phyloP scores from a whole-genome alignment of 1,140 invertebrate species.

The Bombus waltoni region DNA sequence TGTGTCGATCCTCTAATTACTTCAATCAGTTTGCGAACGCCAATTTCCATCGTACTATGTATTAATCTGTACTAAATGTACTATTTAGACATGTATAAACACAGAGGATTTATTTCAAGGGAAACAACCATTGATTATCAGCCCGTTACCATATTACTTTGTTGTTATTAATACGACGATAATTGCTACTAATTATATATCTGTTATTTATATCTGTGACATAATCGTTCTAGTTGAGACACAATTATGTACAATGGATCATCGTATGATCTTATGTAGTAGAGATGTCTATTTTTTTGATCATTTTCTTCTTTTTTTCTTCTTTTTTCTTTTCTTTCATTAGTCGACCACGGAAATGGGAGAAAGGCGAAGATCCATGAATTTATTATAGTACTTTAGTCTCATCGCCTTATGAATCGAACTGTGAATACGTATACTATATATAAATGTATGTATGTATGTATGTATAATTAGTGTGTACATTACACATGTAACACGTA shows the following conservation, averaged over 20 bases:
- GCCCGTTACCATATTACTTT: neutral
- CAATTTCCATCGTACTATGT: neutral
- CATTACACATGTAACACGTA: conserved; percentile 16
- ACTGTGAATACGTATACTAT: conserved; percentile 37
- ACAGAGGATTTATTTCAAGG: neutral
- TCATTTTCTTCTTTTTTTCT: neutral
- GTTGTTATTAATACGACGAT: neutral
- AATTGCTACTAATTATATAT: neutral
- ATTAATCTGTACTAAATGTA: no score
- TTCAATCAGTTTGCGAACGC: neutral
- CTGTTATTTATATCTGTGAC: neutral
- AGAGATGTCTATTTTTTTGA: neutral
- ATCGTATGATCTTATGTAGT: neutral
- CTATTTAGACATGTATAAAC: neutral
- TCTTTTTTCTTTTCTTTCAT: no score
- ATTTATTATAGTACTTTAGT: conserved; percentile 29
- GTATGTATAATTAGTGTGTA: conserved; percentile 39
- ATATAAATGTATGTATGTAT: conserved; percentile 12
- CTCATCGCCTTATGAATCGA: conserved; percentile 14
- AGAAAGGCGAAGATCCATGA: conserved; percentile 16
- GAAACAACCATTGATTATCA: neutral
- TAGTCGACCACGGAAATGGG: neutral
- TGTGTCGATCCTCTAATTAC: neutral
- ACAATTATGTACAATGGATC: neutral
- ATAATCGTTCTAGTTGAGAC: neutral